These are phyloP conservation scores for Agapostemon virescens DNA, from an alignment of 2,888 invertebrate genomes.

Conservation along the genomic window DNA sequence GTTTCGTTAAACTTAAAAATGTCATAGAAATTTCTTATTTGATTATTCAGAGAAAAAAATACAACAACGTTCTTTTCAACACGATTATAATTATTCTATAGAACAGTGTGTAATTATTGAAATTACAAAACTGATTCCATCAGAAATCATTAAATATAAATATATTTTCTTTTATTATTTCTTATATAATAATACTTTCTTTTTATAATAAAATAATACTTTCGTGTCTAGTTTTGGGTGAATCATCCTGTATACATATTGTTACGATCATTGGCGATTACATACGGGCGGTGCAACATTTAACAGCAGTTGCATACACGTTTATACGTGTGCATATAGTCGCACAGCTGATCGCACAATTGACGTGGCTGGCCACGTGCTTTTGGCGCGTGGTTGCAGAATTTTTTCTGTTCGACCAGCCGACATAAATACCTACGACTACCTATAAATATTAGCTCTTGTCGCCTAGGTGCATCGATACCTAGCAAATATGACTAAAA, in stretches of 20 bases:
- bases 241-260: not conserved
- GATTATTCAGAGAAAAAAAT: no score
- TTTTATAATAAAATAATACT: no score
- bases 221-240: not conserved
- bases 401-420: slow-evolving; percentile 52
- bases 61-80: no score
- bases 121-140: no score
- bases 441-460: slow-evolving; percentile 44
- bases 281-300: slow-evolving; percentile 15
- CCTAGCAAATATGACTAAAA: slow-evolving; percentile 59
- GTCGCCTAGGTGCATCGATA: slow-evolving; percentile 56
- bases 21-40: no score
- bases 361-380: slow-evolving; percentile 59
- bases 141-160: no score
- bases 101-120: no score
- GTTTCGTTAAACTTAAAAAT: no score
- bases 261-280: slow-evolving; percentile 25
- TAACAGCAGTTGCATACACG: slow-evolving; percentile 11
- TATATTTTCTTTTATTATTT: no score
- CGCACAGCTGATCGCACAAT: slow-evolving; percentile 15
- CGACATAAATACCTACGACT: slow-evolving; percentile 58
- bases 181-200: no score
- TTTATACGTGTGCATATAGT: not conserved
- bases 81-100: no score
- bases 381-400: slow-evolving; percentile 62